These are phyloP conservation scores for Mamestra brassicae DNA, from an alignment of 2,888 invertebrate genomes.

Conservation along the genomic window DNA sequence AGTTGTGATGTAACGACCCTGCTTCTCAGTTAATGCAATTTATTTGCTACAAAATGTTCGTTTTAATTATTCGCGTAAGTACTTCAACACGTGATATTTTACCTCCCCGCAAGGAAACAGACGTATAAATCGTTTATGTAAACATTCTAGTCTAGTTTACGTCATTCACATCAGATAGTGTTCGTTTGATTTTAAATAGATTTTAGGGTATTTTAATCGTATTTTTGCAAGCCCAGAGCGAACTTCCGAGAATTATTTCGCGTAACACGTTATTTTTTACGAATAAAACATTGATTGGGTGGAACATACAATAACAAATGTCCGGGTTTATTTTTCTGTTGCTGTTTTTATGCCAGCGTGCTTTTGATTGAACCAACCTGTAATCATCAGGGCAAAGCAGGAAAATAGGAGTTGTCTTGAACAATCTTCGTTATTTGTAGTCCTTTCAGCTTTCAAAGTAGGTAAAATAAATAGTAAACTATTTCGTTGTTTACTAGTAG, in stretches of 20 bases:
- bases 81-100: conserved; percentile 32
- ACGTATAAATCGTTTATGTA: conserved; percentile 44
- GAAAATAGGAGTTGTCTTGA: not conserved
- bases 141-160: conserved; percentile 47
- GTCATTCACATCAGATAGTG: conserved; percentile 44
- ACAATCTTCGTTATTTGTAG: not conserved
- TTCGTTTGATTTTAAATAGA: conserved; percentile 49
- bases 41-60: conserved; percentile 27
- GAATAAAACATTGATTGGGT: not conserved
- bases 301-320: not conserved
- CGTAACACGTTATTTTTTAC: not conserved
- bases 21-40: conserved; percentile 20
- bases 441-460: not conserved
- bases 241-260: conserved; percentile 6
- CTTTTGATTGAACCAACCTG: conserved; percentile 2
- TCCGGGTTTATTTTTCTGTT: not conserved
- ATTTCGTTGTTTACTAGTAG: not conserved
- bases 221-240: conserved; percentile 8
- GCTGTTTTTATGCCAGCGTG: not conserved
- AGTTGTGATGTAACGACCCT: conserved; percentile 25
- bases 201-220: conserved; percentile 42
- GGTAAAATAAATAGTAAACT: not conserved
- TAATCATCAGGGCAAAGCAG: not conserved
- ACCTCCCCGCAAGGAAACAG: conserved; percentile 42
- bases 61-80: conserved; percentile 45